phyloP scores from a whole-genome alignment of 2,113 vertebrate species.

The Vanacampus margaritifer region DNA sequence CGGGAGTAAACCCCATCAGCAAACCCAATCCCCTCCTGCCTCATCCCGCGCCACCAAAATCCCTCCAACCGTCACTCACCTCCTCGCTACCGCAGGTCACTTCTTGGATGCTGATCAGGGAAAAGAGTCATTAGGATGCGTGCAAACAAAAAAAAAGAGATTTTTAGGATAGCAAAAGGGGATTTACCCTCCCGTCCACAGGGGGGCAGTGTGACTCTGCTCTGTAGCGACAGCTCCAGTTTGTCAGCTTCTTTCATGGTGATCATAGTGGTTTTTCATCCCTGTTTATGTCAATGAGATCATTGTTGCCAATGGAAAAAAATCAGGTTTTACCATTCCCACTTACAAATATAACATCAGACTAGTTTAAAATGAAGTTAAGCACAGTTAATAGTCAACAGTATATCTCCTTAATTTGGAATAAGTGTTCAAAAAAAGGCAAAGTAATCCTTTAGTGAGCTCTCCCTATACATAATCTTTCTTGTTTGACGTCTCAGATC shows the following conservation, averaged over 20 bases:
- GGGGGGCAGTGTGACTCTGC: background rate
- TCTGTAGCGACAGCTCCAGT: background rate
- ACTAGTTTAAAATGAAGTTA: too few relatives aligned
- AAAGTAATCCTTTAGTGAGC: too few relatives aligned
- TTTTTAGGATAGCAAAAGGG: background rate
- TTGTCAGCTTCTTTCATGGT: background rate
- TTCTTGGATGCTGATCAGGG: background rate
- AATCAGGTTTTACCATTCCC: background rate
- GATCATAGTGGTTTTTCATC: background rate
- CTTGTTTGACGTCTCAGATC: too few relatives aligned
- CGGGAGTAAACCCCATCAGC: conserved; percentile 16
- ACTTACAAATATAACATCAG: background rate
- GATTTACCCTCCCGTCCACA: background rate
- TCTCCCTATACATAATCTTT: too few relatives aligned
- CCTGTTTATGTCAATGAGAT: background rate
- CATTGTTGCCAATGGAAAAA: background rate
- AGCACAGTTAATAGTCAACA: too few relatives aligned
- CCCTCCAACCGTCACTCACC: conserved; percentile 4
- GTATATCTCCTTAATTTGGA: too few relatives aligned
- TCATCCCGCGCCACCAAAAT: conserved; percentile 3
- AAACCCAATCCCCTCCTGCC: conserved; percentile 12
- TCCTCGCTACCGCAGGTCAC: conserved; percentile 1
- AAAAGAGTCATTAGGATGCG: background rate
- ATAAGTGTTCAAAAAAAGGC: too few relatives aligned
- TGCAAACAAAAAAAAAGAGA: background rate